These are phyloP conservation scores for Pocillopora meandrina DNA, from an alignment of 92 coral and sea anemone genomes.

Conservation along the genomic window DNA sequence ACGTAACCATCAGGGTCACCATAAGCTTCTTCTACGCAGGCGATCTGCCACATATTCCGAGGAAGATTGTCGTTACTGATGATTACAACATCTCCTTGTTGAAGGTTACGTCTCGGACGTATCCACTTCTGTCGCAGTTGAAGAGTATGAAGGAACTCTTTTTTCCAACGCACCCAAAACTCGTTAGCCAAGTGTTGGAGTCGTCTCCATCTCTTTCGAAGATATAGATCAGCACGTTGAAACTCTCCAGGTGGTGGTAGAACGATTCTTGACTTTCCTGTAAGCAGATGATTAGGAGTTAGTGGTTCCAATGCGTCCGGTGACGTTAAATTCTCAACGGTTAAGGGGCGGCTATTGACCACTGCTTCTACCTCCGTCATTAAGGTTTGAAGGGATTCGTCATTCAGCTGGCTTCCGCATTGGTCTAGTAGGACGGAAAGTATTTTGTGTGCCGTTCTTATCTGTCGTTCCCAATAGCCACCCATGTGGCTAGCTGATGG, in stretches of 20 bases:
- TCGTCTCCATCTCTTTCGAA: constrained; percentile 47
- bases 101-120: constrained; percentile 38
- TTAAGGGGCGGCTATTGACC: constrained; percentile 52
- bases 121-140: constrained; percentile 46
- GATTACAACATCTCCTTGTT: constrained; percentile 40
- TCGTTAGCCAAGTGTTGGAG: constrained; percentile 49
- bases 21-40: constrained; percentile 40
- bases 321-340: constrained; percentile 43
- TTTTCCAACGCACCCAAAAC: constrained; percentile 40
- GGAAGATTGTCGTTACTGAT: constrained; percentile 38
- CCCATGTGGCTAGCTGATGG: constrained; percentile 60
- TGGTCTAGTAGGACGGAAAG: constrained; percentile 35
- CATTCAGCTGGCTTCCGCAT: constrained; percentile 37
- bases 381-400: constrained; percentile 46
- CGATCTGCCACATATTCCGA: constrained; percentile 36
- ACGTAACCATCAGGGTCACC: constrained; percentile 34
- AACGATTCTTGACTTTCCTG: constrained; percentile 46
- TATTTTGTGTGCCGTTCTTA: constrained; percentile 40
- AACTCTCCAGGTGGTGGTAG: constrained; percentile 52
- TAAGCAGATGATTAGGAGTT: constrained; percentile 44
- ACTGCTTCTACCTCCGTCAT: constrained; percentile 53
- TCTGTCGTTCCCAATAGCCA: constrained; percentile 56
- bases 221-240: constrained; percentile 44
- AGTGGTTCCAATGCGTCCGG: constrained; percentile 33
- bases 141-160: constrained; percentile 44